These are phyloP conservation scores for Sparus aurata DNA, from an alignment of 2,797 vertebrate genomes.

Conservation along the genomic window DNA sequence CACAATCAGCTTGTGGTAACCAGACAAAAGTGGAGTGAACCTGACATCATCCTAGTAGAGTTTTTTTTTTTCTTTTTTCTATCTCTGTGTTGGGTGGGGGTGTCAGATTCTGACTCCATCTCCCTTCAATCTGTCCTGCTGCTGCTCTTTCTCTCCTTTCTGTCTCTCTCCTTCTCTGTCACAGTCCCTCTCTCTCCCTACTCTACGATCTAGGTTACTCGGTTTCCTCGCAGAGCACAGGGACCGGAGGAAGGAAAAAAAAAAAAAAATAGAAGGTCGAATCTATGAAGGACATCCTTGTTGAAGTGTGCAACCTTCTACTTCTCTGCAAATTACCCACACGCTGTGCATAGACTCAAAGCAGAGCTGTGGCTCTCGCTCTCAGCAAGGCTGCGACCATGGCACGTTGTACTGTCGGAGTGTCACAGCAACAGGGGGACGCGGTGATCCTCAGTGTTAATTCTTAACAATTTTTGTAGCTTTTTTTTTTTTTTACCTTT, in stretches of 20 bases:
- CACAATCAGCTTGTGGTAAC: constrained; percentile 72
- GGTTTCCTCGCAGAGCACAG: constrained; percentile 85
- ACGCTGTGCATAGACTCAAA: constrained; percentile 62
- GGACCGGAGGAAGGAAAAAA: constrained; percentile 75
- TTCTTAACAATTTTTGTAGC: background rate
- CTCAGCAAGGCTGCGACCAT: constrained; percentile 58
- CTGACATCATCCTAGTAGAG: constrained; percentile 69
- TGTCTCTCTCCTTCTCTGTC: constrained; percentile 33
- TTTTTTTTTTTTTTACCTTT: background rate
- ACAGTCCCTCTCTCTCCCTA: constrained; percentile 59
- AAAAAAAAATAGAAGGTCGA: constrained; percentile 83
- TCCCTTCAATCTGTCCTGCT: constrained; percentile 45
- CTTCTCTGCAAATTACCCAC: constrained; percentile 76
- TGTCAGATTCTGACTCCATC: constrained; percentile 56
- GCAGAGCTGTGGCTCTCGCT: constrained; percentile 57
- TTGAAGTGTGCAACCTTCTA: constrained; percentile 83
- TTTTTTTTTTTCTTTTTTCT: constrained; percentile 37
- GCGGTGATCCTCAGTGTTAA: background rate
- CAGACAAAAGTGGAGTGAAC: constrained; percentile 51
- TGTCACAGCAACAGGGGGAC: constrained; percentile 46
- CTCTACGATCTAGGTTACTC: constrained; percentile 87
- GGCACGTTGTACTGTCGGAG: constrained; percentile 42
- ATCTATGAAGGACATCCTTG: constrained; percentile 88
- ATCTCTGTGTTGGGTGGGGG: constrained; percentile 45
- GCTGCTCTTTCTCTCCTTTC: constrained; percentile 30